Evolutionary conservation across 2,797 vertebrate species (phyloP).

Genomic region (Paedocypris micromegethes): DNA sequence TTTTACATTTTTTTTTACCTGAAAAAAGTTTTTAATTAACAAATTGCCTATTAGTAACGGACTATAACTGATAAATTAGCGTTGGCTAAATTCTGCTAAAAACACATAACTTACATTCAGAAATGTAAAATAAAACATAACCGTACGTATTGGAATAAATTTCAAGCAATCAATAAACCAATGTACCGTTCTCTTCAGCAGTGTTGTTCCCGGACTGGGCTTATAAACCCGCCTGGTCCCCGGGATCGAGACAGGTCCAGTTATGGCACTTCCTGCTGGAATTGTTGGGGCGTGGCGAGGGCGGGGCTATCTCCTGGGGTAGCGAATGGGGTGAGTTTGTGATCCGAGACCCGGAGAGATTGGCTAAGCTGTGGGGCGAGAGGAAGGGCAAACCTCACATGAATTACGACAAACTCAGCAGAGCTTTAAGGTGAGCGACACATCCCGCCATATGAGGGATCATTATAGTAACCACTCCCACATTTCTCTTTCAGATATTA

Average conservation of each 20-base stretch:
- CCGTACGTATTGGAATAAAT: neutral
- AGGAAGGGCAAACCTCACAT: constrained; percentile 63
- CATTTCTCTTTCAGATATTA: constrained; percentile 67
- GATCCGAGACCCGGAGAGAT: constrained; percentile 51
- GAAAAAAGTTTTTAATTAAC: too few species aligned
- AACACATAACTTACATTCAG: too few species aligned
- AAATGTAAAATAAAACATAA: too few species aligned
- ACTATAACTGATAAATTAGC: too few species aligned
- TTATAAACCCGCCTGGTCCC: constrained; percentile 71
- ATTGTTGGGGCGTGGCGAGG: constrained; percentile 44
- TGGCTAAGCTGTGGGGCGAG: constrained; percentile 54
- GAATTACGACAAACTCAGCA: constrained; percentile 80
- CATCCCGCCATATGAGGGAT: neutral
- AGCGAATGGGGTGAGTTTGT: constrained; percentile 56
- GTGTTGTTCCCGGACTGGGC: constrained; percentile 74
- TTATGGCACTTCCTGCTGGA: constrained; percentile 57
- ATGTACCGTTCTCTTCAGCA: constrained; percentile 47
- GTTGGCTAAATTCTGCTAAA: too few species aligned
- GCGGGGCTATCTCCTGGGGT: constrained; percentile 48
- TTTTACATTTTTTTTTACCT: too few species aligned
- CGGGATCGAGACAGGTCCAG: constrained; percentile 66
- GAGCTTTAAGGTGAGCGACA: constrained; percentile 66
- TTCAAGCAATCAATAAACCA: neutral
- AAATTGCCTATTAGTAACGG: too few species aligned
- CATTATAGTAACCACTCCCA: neutral